Base-by-base conservation (phyloP, 2,797 vertebrate genomes). In the Molossus molossus region DNA sequence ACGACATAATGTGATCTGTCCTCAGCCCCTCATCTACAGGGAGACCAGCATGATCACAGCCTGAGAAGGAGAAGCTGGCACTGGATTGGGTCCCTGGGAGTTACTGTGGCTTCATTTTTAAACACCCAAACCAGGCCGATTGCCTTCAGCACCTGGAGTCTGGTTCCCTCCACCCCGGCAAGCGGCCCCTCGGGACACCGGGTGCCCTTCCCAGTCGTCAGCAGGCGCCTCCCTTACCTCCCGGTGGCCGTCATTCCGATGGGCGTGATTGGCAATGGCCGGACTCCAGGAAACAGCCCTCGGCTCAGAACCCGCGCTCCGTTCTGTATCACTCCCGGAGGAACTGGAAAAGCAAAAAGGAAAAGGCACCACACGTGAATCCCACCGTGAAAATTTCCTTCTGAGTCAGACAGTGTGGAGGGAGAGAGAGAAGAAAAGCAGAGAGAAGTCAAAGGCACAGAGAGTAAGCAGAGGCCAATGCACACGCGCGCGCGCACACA, bases 291-390 rank as follows among this genome's bases (percentile, higher is more conserved):
- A 98, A 99, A 99, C 97, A 99, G 99, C 67, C 99, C 99, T 98
- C 99, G 99, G 98, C 98, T 99, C 98, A 99, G 98, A 93, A 99
- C 98, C 33, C 99, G 99, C 60, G 99, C 98, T 97, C 99, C 99
- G 69, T 99, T 99, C 98, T 99, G 99, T 98, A 99, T 99, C 98
- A 99, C 99, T 95, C 99, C 99, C 0, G 99, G 99, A 97, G 99
- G 99, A 98, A 99, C 99, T 99, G 94, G 18, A 98, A 97, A 80
- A 88, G 88, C 75, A 93, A 4, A 92, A 21, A 88, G 91, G 0
- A 85, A 89, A 70, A 92, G 73, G 88, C 5, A 72, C 6, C 27
- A 4, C 11, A 33, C 4, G 1, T 95, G 89, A 96, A 23, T 85
- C 27, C 76, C 21, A 14, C 15, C 58, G 70, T 3, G 37, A 9